Percentiles rank a stretch among this genome's conserved stretches.
These are phyloP conservation scores for Serilophus lunatus DNA, from an alignment of 2,113 vertebrate species.

Conservation along the genomic window DNA sequence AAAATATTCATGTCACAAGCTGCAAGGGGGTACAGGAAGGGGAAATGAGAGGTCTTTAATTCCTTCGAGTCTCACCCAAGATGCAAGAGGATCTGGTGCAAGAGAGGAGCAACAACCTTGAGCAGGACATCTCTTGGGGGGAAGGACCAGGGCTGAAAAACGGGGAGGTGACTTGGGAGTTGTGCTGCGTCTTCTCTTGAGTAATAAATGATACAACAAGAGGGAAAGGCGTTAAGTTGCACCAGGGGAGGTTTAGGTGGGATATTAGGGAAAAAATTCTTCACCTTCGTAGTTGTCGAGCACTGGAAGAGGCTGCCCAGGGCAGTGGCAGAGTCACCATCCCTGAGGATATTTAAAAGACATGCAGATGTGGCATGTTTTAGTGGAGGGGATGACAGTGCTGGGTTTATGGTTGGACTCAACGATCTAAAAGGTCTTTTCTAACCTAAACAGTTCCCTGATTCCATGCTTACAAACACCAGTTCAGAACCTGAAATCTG, in stretches of 20 bases:
- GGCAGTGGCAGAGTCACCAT: background rate
- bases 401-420: background rate
- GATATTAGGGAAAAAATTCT: background rate
- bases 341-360: background rate
- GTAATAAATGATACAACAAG: background rate
- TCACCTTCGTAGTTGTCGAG: fast-evolving
- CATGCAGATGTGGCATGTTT: fast-evolving
- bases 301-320: background rate
- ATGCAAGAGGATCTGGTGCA: background rate
- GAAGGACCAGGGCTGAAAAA: too few species aligned
- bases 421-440: background rate
- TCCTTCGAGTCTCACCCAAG: background rate
- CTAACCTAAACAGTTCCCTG: fast-evolving
- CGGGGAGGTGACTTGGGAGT: too few species aligned
- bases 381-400: background rate
- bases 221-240: background rate
- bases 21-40: background rate
- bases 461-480: background rate
- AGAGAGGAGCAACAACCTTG: background rate
- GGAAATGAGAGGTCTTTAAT: background rate
- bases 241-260: background rate
- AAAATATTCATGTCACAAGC: background rate
- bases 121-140: too few species aligned
- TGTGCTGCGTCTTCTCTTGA: background rate
- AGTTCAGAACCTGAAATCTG: fast-evolving